Conservation (phyloP, 1,140 invertebrate species). For the Ips typographus region DNA sequence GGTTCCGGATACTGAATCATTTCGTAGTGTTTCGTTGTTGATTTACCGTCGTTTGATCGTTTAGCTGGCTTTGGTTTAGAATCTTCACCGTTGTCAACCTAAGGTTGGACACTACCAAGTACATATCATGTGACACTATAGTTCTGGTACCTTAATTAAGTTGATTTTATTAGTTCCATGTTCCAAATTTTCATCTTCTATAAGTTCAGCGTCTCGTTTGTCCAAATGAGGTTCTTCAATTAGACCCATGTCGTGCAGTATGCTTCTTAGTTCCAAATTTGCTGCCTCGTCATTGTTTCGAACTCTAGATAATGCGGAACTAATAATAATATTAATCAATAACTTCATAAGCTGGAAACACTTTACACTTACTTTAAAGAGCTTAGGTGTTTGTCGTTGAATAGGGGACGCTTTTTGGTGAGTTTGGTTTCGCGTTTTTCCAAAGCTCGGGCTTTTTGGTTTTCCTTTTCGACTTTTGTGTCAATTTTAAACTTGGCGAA, state of each 20-base stretch:
- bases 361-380: slow-evolving; percentile 12
- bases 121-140: slow-evolving; percentile 12
- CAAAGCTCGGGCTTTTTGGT: slow-evolving; percentile 12
- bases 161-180: slow-evolving; percentile 26
- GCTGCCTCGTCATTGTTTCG: slow-evolving; percentile 26
- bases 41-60: not conserved
- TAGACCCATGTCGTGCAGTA: slow-evolving; percentile 45
- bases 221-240: slow-evolving; percentile 34
- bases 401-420: not conserved
- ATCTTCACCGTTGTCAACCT: slow-evolving; percentile 8
- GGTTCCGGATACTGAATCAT: slow-evolving; percentile 13
- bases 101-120: slow-evolving; percentile 1
- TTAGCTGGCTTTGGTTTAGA: slow-evolving; percentile 2
- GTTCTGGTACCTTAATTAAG: slow-evolving; percentile 13
- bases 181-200: slow-evolving; percentile 46
- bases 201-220: slow-evolving; percentile 29
- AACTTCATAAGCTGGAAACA: too few species aligned
- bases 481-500: slow-evolving; percentile 43
- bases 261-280: slow-evolving; percentile 42
- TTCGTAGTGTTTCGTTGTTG: slow-evolving; percentile 8
- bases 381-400: slow-evolving; percentile 20
- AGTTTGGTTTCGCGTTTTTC: slow-evolving; percentile 21
- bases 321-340: not conserved
- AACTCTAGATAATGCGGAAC: slow-evolving; percentile 13
- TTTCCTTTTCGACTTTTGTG: slow-evolving; percentile 28